phyloP scores from a whole-genome alignment of 2,888 invertebrate genomes.

The Lypha dubia region DNA sequence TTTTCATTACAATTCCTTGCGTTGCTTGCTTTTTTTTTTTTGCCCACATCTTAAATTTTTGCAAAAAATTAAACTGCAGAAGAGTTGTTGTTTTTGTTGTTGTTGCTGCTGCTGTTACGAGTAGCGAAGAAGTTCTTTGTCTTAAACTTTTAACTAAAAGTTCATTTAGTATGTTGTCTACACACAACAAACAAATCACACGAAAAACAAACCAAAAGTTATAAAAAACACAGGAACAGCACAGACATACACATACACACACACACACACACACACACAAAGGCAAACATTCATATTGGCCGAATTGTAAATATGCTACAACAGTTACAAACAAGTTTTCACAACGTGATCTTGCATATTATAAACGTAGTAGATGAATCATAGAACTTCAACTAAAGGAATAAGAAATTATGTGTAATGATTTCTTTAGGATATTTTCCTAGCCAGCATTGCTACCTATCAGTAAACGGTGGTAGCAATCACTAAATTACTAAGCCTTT shows the following conservation, averaged over 20 bases:
- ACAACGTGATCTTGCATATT: background rate
- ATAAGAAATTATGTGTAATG: no score
- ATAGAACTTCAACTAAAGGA: no score
- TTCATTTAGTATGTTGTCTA: constrained; percentile 57
- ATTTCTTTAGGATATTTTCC: no score
- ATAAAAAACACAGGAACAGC: background rate
- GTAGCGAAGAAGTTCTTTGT: constrained; percentile 54
- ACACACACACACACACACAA: background rate
- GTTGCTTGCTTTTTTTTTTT: background rate
- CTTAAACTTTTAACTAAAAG: constrained; percentile 53
- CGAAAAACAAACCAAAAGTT: constrained; percentile 24
- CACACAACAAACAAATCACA: constrained; percentile 53
- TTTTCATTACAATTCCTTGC: constrained; percentile 35
- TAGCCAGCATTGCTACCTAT: no score
- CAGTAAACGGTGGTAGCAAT: no score
- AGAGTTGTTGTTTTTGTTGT: background rate
- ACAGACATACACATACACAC: background rate
- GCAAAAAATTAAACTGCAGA: constrained; percentile 35
- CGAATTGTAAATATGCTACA: background rate
- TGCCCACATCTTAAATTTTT: constrained; percentile 25
- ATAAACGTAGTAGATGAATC: background rate
- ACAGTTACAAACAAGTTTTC: background rate
- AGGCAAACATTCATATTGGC: background rate
- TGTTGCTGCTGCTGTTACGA: constrained; percentile 10
- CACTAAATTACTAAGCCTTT: no score